Evolutionary conservation across 2,113 vertebrate species (phyloP).

Genomic region (Henicopernis longicauda): DNA sequence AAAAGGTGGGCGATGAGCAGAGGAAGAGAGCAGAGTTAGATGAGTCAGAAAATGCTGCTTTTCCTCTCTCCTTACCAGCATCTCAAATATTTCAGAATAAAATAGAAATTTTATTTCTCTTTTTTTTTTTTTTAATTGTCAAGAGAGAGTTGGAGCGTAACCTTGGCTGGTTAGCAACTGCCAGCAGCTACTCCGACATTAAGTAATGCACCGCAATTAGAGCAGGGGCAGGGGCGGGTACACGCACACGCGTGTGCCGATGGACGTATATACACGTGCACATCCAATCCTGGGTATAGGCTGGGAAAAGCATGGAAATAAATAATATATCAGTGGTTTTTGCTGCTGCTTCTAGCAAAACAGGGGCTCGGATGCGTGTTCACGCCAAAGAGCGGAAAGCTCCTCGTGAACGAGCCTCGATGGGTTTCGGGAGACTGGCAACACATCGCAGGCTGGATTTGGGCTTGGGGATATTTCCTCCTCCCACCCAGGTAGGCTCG

Average conservation of each 20-base stretch:
- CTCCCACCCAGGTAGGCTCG: background rate
- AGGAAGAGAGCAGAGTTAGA: slow-evolving; percentile 46
- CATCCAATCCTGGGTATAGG: background rate
- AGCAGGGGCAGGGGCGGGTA: accelerated
- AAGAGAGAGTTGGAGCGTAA: background rate
- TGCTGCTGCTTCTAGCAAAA: background rate
- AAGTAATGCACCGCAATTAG: background rate
- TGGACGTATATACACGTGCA: accelerated
- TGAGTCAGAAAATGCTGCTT: slow-evolving; percentile 67
- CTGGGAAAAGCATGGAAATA: background rate
- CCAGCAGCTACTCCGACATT: background rate
- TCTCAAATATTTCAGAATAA: background rate
- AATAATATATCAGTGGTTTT: accelerated
- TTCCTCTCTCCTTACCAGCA: slow-evolving; percentile 2
- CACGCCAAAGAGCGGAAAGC: accelerated
- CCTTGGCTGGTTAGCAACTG: background rate
- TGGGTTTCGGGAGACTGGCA: background rate
- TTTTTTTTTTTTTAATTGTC: background rate
- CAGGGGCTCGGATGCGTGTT: accelerated
- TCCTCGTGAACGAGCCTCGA: accelerated
- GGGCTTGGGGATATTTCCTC: background rate
- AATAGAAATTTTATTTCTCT: background rate
- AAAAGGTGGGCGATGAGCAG: slow-evolving; percentile 59
- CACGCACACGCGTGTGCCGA: background rate
- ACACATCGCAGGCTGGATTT: background rate